Percentiles rank a stretch among this genome's conserved stretches.
Evolutionary conservation across 35 echinoderm and acorn worm genomes (phyloP).

Genomic region (Chiridota heheva): DNA sequence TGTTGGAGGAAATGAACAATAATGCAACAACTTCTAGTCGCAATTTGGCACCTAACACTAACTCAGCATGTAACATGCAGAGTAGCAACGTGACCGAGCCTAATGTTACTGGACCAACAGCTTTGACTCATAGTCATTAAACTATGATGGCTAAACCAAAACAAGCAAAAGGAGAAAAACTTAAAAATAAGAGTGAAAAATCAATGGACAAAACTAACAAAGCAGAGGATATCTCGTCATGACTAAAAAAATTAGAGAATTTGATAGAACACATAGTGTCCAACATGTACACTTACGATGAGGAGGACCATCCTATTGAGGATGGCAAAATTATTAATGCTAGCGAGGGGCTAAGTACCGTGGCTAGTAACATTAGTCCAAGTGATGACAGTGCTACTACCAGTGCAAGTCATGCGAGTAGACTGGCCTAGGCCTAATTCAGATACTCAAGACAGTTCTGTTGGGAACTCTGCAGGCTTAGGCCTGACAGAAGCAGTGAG

Average conservation of each 20-base stretch:
- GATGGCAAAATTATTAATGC: slow-evolving; percentile 4
- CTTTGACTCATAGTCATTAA: too few species aligned
- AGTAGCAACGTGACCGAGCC: not conserved
- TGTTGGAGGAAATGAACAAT: too few species aligned
- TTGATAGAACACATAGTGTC: slow-evolving; percentile 9
- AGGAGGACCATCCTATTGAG: not conserved
- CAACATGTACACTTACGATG: not conserved
- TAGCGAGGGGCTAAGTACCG: too few species aligned
- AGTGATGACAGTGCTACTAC: not conserved
- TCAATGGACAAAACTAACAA: too few species aligned
- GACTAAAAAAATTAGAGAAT: not conserved
- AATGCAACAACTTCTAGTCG: too few species aligned
- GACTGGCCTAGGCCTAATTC: slow-evolving; percentile 1
- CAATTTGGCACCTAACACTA: too few species aligned
- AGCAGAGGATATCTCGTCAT: not conserved
- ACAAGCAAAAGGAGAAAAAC: not conserved
- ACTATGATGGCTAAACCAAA: not conserved
- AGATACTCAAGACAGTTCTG: not conserved
- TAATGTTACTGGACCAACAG: not conserved
- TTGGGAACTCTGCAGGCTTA: not conserved
- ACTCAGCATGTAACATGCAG: slow-evolving; percentile 4
- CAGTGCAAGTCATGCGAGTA: not conserved
- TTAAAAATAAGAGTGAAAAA: not conserved
- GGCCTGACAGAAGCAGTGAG: not conserved
- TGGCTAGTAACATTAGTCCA: too few species aligned